Evolutionary conservation across 2,888 invertebrate genomes (phyloP).

Genomic region (Diadegma fenestrale): DNA sequence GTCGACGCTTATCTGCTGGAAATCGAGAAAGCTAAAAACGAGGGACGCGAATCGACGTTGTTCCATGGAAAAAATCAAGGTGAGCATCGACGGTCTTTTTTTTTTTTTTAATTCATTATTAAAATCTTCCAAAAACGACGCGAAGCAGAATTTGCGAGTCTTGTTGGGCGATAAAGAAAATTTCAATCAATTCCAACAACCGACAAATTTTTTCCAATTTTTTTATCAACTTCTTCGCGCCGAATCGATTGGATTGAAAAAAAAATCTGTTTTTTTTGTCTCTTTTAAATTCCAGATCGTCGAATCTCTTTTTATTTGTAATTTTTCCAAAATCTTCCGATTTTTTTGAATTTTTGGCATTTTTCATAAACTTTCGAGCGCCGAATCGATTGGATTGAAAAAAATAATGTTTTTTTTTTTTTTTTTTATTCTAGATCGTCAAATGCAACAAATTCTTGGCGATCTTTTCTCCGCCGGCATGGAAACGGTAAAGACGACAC

Average conservation of each 20-base stretch:
- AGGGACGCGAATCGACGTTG: slow-evolving; percentile 90
- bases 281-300: too few relatives aligned
- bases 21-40: slow-evolving; percentile 92
- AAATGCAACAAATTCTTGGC: slow-evolving; percentile 95
- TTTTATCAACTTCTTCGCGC: too few relatives aligned
- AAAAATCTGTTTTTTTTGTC: too few relatives aligned
- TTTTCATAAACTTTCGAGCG: not conserved
- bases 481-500: slow-evolving; percentile 96
- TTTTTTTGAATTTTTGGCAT: too few relatives aligned
- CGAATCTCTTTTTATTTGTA: not conserved
- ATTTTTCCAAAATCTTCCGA: too few relatives aligned
- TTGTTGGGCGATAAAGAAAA: not conserved
- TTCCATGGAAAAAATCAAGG: slow-evolving; percentile 95
- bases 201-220: not conserved
- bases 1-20: slow-evolving; percentile 94
- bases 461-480: slow-evolving; percentile 97
- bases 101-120: not conserved
- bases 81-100: slow-evolving; percentile 84
- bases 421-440: slow-evolving; percentile 89
- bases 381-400: not conserved
- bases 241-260: too few relatives aligned
- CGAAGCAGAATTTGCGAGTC: not conserved
- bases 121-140: not conserved
- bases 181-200: not conserved
- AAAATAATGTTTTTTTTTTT: not conserved